Conservation (phyloP, 1,140 invertebrate species). For the Araneus ventricosus region DNA sequence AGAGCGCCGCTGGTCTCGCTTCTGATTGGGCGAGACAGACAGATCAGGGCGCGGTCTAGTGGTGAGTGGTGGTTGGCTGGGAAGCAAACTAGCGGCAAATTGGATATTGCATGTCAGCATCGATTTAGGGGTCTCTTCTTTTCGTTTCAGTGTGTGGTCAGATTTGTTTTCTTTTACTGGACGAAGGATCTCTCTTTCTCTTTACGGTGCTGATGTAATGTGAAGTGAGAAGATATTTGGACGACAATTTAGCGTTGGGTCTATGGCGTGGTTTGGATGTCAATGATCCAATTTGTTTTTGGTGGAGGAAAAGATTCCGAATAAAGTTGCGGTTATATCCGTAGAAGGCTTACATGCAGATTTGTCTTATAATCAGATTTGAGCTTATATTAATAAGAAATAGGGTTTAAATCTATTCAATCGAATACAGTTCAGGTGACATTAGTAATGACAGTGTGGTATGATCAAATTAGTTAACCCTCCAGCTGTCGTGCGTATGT, state of each 20-base stretch:
- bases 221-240: not conserved
- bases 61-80: conserved; percentile 63
- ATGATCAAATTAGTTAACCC: too few species aligned
- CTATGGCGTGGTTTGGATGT: not conserved
- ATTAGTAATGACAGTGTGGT: too few species aligned
- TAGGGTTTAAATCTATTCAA: too few species aligned
- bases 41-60: conserved; percentile 62
- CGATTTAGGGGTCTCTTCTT: conserved; percentile 54
- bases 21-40: conserved; percentile 52
- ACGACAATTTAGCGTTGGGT: not conserved
- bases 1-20: not conserved
- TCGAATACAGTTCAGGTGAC: too few species aligned
- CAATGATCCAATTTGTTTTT: not conserved
- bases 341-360: too few species aligned
- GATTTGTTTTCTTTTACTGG: not conserved
- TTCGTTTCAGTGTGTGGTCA: not conserved
- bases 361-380: too few species aligned
- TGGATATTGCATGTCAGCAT: conserved; percentile 69
- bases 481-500: too few species aligned
- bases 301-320: too few species aligned
- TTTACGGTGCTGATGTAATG: conserved; percentile 2
- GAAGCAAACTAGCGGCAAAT: conserved; percentile 72
- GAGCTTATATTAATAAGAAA: too few species aligned
- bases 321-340: too few species aligned
- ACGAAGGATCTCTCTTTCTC: not conserved